Evolutionary conservation across 1,140 invertebrate genomes (phyloP).

Genomic region (Campoletis sonorensis): DNA sequence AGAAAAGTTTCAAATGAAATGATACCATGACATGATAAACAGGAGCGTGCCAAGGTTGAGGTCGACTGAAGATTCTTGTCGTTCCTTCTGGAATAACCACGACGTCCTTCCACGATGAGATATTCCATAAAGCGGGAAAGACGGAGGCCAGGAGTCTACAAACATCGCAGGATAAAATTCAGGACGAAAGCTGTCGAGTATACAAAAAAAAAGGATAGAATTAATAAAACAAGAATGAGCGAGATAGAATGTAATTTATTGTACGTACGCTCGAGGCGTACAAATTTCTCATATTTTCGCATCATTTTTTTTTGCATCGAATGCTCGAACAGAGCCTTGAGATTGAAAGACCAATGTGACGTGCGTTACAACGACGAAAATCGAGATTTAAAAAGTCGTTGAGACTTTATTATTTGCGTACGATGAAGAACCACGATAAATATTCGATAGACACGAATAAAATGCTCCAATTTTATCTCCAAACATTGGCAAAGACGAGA

Average conservation of each 20-base stretch:
- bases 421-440: slow-evolving; percentile 4
- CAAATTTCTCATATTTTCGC: slow-evolving; percentile 21
- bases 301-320: not conserved
- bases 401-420: not conserved
- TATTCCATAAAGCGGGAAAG: not conserved
- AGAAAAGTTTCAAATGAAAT: no score
- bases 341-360: slow-evolving; percentile 9
- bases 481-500: not conserved
- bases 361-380: slow-evolving; percentile 29
- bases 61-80: not conserved
- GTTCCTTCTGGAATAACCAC: slow-evolving; percentile 20
- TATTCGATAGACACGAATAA: not conserved
- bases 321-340: slow-evolving; percentile 23
- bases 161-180: not conserved
- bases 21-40: not conserved
- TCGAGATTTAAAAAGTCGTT: slow-evolving; percentile 13
- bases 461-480: not conserved
- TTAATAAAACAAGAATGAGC: slow-evolving; percentile 28
- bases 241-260: slow-evolving; percentile 42
- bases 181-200: not conserved
- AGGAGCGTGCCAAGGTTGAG: slow-evolving; percentile 18
- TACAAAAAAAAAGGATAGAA: not conserved
- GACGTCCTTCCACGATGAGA: slow-evolving; percentile 14
- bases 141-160: not conserved
- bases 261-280: slow-evolving; percentile 37